Evolutionary conservation across 2,888 invertebrate genomes (phyloP), one percentile per base, ranked within the genome.

Genomic region (Odontomyia ornata): DNA sequence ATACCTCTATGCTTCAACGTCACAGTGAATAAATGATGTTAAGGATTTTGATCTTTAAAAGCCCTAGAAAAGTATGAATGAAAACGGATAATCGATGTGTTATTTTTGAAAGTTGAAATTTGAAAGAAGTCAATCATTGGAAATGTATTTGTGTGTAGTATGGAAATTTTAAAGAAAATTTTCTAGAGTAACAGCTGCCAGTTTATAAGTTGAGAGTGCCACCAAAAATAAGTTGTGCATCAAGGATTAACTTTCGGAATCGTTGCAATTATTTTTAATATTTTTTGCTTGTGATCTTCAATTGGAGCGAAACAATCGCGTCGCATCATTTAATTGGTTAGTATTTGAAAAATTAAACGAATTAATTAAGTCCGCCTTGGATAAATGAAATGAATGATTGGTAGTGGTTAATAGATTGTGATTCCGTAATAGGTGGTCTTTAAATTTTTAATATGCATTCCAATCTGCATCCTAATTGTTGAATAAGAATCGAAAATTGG

Each of bases 151-250:
- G 69, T 30, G 69, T 25, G 13, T 47, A 25, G 18, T 67, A 23
- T 69, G 69, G 21, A 69, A 69, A 36, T 5, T 60, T 60, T 25
- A 18, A 65, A 64, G 30, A 64, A 64, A 60, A 67, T 21, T 30
- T 36, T 46, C 67, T 21, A 43, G 11, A 27, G 25, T 69, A 23
- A 43, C 69, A 23, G 18, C 7, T 65, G 30, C 1, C 25, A 52
- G 15, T 15, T 27, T 1, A 28, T 18, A 3, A 28, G 36, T 60
- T 73, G 73, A 57, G 52, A 27, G 72, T 73, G 36, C 27, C 30
- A 23, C 28, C 64, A 57, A 75, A 75, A 75, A 75, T 57, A 57
- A 75, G 23, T 27, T 62, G 46, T 75, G 75, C 62, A 27, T 75
- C 75, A 75, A 75, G 47, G 64, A 64, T n/a, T n/a, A n/a, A n/a